Evolutionary conservation across 2,888 invertebrate genomes (phyloP).

Genomic region (Drosophila helvetica): DNA sequence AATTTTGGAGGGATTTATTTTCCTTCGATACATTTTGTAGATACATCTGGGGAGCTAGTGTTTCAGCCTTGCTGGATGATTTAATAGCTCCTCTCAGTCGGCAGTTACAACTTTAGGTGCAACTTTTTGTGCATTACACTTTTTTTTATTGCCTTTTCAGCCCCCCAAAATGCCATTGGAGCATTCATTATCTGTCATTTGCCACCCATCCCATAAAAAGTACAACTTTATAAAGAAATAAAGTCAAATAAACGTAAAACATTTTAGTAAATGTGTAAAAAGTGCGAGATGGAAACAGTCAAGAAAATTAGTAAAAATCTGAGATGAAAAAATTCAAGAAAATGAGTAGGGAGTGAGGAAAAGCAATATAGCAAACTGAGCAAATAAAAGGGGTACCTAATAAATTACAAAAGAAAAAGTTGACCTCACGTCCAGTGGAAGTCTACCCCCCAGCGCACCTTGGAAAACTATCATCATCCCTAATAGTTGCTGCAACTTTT

Average conservation of each 20-base stretch:
- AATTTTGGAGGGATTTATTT: too few species aligned
- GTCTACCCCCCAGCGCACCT: background rate
- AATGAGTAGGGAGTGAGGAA: background rate
- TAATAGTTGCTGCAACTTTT: slow-evolving; percentile 3
- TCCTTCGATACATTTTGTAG: too few species aligned
- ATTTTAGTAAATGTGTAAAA: slow-evolving; percentile 3
- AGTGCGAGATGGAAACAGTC: too few species aligned
- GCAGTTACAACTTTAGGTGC: slow-evolving; percentile 27
- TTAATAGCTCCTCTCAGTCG: slow-evolving; percentile 10
- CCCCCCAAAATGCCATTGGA: slow-evolving; percentile 51
- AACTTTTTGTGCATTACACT: slow-evolving; percentile 52
- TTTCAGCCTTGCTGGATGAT: background rate
- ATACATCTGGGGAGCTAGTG: too few species aligned
- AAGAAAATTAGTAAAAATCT: background rate
- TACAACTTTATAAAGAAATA: slow-evolving; percentile 48
- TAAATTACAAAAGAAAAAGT: background rate
- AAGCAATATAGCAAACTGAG: background rate
- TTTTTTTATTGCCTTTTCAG: slow-evolving; percentile 53
- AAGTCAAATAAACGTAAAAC: slow-evolving; percentile 29
- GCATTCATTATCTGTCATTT: slow-evolving; percentile 65
- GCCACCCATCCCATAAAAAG: slow-evolving; percentile 54
- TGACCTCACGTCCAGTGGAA: background rate
- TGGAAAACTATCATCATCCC: background rate
- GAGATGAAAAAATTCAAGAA: background rate
- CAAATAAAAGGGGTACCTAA: background rate